These are phyloP conservation scores for Caenorhabditis tropicalis DNA, from an alignment of 1,140 invertebrate genomes.

Conservation along the genomic window DNA sequence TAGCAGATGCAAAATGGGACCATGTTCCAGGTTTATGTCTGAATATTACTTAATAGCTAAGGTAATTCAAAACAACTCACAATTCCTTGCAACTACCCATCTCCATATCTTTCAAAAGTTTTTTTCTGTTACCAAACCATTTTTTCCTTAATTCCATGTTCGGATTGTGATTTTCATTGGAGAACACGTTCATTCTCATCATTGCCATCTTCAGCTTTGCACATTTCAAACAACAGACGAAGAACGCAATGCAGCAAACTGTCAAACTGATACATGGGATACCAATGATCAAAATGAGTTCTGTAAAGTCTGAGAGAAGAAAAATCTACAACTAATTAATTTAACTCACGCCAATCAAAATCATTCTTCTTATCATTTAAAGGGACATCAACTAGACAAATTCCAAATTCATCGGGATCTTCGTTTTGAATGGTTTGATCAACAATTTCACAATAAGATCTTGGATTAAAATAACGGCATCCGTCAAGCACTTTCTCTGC, in stretches of 20 bases:
- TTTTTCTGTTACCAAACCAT: background rate
- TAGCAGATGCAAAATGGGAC: conserved; percentile 38
- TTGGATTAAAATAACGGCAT: background rate
- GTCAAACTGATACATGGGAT: conserved; percentile 6
- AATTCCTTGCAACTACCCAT: background rate
- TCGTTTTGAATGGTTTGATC: background rate
- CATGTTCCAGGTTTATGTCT: background rate
- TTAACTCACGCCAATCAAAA: conserved; percentile 8
- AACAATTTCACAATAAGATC: background rate
- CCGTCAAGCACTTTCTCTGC: background rate
- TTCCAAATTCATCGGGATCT: background rate
- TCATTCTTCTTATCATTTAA: background rate
- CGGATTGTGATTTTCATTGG: background rate
- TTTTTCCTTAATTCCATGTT: background rate
- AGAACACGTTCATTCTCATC: conserved; percentile 26
- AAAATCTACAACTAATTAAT: background rate
- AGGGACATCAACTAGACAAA: background rate
- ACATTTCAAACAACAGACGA: conserved; percentile 28
- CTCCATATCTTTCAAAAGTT: background rate
- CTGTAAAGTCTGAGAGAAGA: background rate
- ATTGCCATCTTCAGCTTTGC: conserved; percentile 21
- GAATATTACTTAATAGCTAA: background rate
- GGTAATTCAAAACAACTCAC: background rate
- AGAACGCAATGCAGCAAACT: conserved; percentile 20
- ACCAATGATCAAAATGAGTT: conserved; percentile 5